Conservation (phyloP, 2,113 vertebrate species). For the Pelusios castaneus region DNA sequence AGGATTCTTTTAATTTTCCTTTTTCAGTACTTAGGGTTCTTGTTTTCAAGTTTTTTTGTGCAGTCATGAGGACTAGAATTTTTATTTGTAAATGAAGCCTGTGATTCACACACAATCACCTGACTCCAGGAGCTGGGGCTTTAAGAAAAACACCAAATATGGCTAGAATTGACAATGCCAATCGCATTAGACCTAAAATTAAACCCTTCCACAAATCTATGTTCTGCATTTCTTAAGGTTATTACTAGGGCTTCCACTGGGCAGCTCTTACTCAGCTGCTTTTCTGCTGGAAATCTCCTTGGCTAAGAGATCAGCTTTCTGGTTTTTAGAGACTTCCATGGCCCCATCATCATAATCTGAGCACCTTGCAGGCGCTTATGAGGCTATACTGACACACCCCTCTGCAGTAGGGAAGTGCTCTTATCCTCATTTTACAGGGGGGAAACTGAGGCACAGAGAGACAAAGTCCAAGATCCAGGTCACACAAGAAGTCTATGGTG, state of each 20-base stretch:
- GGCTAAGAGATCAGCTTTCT: background rate
- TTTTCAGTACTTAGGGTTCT: background rate
- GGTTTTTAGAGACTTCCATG: background rate
- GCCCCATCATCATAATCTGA: background rate
- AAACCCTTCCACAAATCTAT: background rate
- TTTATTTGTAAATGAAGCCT: background rate
- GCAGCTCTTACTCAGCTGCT: rapidly evolving
- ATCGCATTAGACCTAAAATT: background rate
- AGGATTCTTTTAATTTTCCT: background rate
- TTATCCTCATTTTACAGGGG: background rate
- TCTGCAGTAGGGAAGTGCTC: background rate
- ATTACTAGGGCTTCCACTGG: background rate
- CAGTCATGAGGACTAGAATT: background rate
- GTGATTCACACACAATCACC: background rate
- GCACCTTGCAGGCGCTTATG: background rate
- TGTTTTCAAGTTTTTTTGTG: background rate
- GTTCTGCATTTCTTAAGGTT: background rate
- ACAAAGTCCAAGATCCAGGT: background rate
- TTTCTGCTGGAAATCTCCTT: background rate
- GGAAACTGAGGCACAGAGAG: too few relatives aligned
- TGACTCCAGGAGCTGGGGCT: background rate
- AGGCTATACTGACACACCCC: background rate
- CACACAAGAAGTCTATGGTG: background rate
- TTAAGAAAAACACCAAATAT: background rate
- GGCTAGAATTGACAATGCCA: background rate